phyloP scores from a whole-genome alignment of 2,113 vertebrate genomes.

The Callospermophilus lateralis region DNA sequence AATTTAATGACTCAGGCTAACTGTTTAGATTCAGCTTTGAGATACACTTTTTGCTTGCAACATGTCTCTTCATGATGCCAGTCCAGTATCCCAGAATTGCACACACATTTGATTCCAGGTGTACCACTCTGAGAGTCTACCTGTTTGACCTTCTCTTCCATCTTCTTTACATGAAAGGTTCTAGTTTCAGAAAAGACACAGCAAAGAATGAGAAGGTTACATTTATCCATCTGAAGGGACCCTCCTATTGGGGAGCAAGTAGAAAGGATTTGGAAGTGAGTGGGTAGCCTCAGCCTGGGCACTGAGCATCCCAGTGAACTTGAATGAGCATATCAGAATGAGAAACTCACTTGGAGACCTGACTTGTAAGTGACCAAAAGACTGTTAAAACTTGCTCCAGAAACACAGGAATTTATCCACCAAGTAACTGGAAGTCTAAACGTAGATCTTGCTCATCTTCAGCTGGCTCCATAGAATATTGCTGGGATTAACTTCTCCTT shows the following conservation, averaged over 20 bases:
- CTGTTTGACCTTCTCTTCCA: background rate
- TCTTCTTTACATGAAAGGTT: background rate
- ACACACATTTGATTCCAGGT: background rate
- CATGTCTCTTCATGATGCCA: background rate
- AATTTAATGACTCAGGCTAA: background rate
- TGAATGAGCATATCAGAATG: background rate
- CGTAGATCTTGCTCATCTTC: background rate
- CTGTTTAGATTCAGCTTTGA: background rate
- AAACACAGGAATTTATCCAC: background rate
- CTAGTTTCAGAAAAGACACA: slow-evolving; percentile 18
- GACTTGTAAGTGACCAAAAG: background rate
- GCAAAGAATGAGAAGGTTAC: background rate
- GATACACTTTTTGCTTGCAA: background rate
- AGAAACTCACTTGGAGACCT: background rate
- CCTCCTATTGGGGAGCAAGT: background rate
- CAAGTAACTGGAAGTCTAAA: background rate
- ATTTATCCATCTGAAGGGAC: background rate
- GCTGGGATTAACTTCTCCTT: background rate
- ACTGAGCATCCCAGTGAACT: background rate
- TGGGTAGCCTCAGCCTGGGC: background rate
- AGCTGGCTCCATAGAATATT: background rate
- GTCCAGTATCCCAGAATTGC: background rate
- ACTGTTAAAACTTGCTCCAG: background rate
- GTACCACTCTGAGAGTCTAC: background rate
- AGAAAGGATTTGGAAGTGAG: background rate